Evolutionary conservation across 1,140 invertebrate genomes (phyloP).

Genomic region (Ganaspis sp.): DNA sequence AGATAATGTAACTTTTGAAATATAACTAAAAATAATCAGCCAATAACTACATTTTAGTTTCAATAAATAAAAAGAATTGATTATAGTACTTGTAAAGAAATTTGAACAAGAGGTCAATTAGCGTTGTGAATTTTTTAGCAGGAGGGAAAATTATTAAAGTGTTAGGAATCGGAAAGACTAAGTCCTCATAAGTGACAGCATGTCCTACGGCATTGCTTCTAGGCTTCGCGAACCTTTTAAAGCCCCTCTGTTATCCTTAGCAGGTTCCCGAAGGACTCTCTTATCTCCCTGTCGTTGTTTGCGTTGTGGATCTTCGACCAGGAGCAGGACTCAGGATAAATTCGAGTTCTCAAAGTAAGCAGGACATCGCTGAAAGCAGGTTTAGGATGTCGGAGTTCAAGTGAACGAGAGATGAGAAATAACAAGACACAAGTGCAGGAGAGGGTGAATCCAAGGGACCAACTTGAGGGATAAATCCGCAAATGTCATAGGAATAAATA

Average conservation of each 20-base stretch:
- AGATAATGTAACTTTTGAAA: no score
- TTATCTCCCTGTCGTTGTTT: slow-evolving; percentile 46
- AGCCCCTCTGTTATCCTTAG: slow-evolving; percentile 38
- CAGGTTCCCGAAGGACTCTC: slow-evolving; percentile 38
- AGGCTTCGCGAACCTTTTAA: slow-evolving; percentile 34
- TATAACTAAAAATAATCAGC: no score
- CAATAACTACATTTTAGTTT: no score
- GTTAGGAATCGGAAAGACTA: neutral
- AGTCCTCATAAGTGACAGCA: neutral
- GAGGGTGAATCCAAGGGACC: slow-evolving; percentile 47
- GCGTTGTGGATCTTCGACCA: slow-evolving; percentile 39
- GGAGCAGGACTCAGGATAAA: slow-evolving; percentile 45
- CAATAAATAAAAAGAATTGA: no score
- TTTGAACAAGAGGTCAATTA: neutral
- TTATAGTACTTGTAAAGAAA: no score
- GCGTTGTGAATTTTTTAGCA: neutral
- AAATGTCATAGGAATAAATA: slow-evolving; percentile 59
- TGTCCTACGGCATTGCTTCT: neutral
- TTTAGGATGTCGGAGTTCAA: slow-evolving; percentile 28
- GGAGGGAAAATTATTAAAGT: neutral
- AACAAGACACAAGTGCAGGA: slow-evolving; percentile 50
- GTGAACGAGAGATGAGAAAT: slow-evolving; percentile 47
- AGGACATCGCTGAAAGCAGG: slow-evolving; percentile 43
- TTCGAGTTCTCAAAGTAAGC: slow-evolving; percentile 44
- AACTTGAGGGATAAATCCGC: slow-evolving; percentile 47